Conservation (phyloP, 92 coral and sea anemone species). For the Epizoanthus rinbou region DNA sequence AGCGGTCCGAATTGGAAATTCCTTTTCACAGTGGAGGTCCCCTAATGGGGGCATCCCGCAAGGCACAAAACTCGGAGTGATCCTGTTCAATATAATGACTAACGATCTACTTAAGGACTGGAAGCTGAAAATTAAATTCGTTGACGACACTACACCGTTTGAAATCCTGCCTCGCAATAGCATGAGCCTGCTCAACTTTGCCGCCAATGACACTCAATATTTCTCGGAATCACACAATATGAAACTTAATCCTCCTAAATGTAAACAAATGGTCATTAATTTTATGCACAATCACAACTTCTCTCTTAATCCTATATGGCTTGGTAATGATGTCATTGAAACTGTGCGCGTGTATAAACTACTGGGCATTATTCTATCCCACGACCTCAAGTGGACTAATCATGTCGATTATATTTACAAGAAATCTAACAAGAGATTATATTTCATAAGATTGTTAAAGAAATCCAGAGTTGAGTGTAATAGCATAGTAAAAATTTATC, state of each 20-base stretch:
- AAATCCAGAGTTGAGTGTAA: slow-evolving; percentile 17
- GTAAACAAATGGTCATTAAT: slow-evolving; percentile 46
- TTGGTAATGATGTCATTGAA: slow-evolving; percentile 26
- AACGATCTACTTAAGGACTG: slow-evolving; percentile 35
- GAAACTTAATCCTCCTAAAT: slow-evolving; percentile 43
- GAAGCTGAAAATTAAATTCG: slow-evolving; percentile 34
- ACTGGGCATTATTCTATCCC: neutral
- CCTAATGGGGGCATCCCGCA: too few relatives aligned
- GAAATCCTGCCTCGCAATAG: slow-evolving; percentile 46
- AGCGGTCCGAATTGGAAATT: slow-evolving; percentile 33
- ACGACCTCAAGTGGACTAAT: neutral
- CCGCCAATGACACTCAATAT: slow-evolving; percentile 25
- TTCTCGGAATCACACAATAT: slow-evolving; percentile 20
- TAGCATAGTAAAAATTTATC: slow-evolving; percentile 34
- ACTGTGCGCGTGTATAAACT: neutral
- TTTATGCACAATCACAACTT: too few relatives aligned
- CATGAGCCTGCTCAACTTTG: slow-evolving; percentile 16
- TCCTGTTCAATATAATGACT: slow-evolving; percentile 35
- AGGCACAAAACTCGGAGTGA: slow-evolving; percentile 48
- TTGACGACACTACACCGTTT: slow-evolving; percentile 42
- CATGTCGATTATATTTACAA: too few relatives aligned
- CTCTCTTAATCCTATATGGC: too few relatives aligned
- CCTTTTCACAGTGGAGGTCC: slow-evolving; percentile 33
- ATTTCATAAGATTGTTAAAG: neutral
- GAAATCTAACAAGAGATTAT: too few relatives aligned